Evolutionary conservation across 1,140 invertebrate species (phyloP), one percentile per base, ranked within the genome.

Genomic region (Drosophila gunungcola): DNA sequence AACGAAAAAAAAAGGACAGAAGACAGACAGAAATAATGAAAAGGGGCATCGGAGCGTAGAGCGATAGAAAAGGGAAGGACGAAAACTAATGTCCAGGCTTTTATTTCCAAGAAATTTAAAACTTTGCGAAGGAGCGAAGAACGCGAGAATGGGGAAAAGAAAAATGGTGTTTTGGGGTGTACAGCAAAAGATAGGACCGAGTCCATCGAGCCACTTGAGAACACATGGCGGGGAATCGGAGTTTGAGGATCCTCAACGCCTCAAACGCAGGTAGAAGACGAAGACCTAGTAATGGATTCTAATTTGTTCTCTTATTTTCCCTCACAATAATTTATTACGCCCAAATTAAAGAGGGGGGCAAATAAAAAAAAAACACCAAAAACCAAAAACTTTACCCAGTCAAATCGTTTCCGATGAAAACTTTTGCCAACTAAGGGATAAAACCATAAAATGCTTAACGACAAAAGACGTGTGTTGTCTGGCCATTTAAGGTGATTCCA

Each of bases 61-160:
- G 51, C 53, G 55, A 69, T 74, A 64, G 68, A 67, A 82, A 75
- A 73, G 80, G 64, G 67, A 82, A 86, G 81, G 79, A 85, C 82
- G 78, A 86, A 88, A 86, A 86, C 83, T 88, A 86, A 86, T 86
- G 83, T 85, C 73, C 69, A 88, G 73, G 85, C 85, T 89, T 89
- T 89, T 90, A 89, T 89, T 89, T 89, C 84, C 84, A 89, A 89
- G 84, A 89, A 89, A 89, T 89, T 90, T 89, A 89, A 89, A 89
- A 89, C 84, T 89, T 82, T 81, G 70, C 77, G 53, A 76, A 63
- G 70, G 75, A 83, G 76, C 83, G 56, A 60, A 54, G 65, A 65
- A 76, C 16, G 42, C 29, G 12, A 41, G 65, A 64, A 51, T 42
- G 12, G 9, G 38, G 11, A 42, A 73, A 43, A 63, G 67, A 77